These are phyloP conservation scores for Cercopithecus diana DNA, from an alignment of 2,797 vertebrate genomes.

Conservation along the genomic window DNA sequence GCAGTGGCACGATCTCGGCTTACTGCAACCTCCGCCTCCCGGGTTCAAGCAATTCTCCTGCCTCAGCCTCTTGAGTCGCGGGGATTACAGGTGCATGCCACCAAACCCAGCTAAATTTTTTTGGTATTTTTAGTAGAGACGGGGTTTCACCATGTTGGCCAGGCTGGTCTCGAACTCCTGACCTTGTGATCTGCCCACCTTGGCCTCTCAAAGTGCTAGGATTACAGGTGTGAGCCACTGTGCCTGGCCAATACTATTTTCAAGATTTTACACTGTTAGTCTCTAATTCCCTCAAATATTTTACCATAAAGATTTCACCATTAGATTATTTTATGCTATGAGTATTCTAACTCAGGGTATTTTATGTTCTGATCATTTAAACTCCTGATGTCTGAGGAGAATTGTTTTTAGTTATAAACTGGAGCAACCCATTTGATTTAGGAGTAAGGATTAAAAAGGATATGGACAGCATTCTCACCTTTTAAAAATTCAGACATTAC, in stretches of 20 bases:
- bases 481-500: conserved; percentile 2
- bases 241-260: background rate
- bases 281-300: background rate
- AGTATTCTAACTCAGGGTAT: background rate
- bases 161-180: background rate
- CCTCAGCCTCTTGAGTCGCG: background rate
- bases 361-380: background rate
- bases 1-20: background rate
- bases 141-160: background rate
- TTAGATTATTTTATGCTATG: background rate
- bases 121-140: background rate
- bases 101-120: background rate
- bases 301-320: background rate
- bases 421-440: background rate
- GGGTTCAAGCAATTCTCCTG: background rate
- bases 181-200: background rate
- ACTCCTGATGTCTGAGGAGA: background rate
- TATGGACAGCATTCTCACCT: background rate
- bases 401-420: background rate
- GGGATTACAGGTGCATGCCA: background rate
- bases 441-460: background rate
- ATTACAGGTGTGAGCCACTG: background rate
- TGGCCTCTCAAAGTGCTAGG: background rate
- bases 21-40: background rate
- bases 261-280: background rate